Conservation (phyloP, 2,797 vertebrate species). For the Petrocephalus sullivani region DNA sequence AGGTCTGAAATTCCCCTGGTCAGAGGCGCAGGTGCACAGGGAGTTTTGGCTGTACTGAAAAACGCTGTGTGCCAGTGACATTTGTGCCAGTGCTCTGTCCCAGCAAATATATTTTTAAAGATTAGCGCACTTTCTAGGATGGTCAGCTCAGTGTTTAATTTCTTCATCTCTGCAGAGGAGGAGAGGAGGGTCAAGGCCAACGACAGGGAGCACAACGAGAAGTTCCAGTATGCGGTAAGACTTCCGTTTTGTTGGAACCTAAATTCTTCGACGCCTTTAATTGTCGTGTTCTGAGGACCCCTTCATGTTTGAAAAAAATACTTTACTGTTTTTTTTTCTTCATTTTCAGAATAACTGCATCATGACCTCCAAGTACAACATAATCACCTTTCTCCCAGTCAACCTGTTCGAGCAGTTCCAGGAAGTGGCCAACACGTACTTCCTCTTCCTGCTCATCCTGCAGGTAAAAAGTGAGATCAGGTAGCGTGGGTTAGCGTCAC, state of each 20-base stretch:
- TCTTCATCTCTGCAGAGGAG: slow-evolving; percentile 70
- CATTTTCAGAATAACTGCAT: slow-evolving; percentile 81
- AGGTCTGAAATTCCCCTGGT: neutral
- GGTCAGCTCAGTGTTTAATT: slow-evolving; percentile 22
- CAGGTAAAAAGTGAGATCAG: slow-evolving; percentile 63
- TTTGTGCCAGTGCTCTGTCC: neutral
- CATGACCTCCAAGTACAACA: slow-evolving; percentile 91
- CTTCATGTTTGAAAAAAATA: neutral
- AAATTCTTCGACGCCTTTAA: neutral
- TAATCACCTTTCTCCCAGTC: slow-evolving; percentile 88
- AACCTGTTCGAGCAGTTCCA: slow-evolving; percentile 97
- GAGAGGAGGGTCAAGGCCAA: slow-evolving; percentile 85
- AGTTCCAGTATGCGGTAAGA: slow-evolving; percentile 89
- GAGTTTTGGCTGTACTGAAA: slow-evolving; percentile 13
- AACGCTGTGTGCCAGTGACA: neutral
- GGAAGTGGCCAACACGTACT: slow-evolving; percentile 95
- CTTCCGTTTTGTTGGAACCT: neutral
- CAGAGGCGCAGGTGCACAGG: neutral
- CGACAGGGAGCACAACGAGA: slow-evolving; percentile 86
- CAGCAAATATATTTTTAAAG: neutral
- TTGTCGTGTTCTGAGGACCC: neutral
- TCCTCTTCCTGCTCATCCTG: slow-evolving; percentile 91
- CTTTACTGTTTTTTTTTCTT: neutral
- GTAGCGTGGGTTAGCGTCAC: neutral
- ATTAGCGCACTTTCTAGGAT: neutral